phyloP scores from a whole-genome alignment of 2,113 vertebrate genomes.

The Craseonycteris thonglongyai region DNA sequence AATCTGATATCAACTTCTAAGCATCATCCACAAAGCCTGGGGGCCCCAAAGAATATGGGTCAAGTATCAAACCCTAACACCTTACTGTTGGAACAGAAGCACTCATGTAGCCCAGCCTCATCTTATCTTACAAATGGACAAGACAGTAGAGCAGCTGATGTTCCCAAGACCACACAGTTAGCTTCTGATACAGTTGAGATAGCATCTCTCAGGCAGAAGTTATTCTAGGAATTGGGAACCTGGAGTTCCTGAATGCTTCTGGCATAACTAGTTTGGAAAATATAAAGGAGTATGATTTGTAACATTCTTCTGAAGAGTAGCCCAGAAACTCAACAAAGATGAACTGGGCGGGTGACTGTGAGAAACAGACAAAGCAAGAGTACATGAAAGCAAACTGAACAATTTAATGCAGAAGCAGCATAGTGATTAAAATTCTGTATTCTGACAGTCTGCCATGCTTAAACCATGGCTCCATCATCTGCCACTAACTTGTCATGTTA shows the following conservation, averaged over 20 bases:
- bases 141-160: neutral
- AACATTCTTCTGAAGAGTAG: neutral
- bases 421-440: rapidly evolving
- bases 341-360: neutral
- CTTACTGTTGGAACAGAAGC: neutral
- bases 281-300: neutral
- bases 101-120: neutral
- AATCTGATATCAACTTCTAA: neutral
- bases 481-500: neutral
- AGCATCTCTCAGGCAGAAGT: neutral
- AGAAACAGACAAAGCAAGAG: neutral
- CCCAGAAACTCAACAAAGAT: neutral
- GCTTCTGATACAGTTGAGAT: neutral
- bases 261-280: neutral
- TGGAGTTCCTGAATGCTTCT: neutral
- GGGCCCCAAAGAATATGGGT: neutral
- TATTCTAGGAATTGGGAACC: neutral
- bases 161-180: neutral
- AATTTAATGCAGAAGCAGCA: no score
- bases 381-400: neutral
- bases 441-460: neutral
- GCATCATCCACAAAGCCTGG: neutral
- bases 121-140: neutral
- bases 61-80: neutral
- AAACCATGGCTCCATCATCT: neutral